Evolutionary conservation across 1,140 invertebrate genomes (phyloP).

Genomic region (Campoletis sonorensis): DNA sequence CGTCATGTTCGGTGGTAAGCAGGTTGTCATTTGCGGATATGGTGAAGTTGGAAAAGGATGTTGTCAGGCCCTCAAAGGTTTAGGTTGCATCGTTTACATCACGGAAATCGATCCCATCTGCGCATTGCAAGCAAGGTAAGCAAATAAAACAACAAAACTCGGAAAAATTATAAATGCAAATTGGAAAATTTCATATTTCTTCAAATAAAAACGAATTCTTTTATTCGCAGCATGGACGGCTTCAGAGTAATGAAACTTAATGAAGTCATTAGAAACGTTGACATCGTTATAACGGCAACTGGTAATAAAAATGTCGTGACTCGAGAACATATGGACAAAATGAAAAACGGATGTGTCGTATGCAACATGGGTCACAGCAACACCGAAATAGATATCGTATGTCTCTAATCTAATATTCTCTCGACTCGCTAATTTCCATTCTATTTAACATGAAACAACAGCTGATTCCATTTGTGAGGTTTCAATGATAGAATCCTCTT

Average conservation of each 20-base stretch:
- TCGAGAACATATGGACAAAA: conserved; percentile 96
- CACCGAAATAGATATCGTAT: conserved; percentile 97
- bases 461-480: no score
- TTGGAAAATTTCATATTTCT: conserved; percentile 5
- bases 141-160: not conserved
- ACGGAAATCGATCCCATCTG: conserved; percentile 99
- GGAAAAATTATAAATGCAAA: conserved; percentile 41
- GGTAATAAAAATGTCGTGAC: conserved; percentile 98
- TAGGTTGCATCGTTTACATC: conserved; percentile 96
- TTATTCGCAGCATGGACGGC: conserved; percentile 91
- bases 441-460: not conserved
- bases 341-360: conserved; percentile 97
- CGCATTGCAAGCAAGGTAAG: conserved; percentile 94
- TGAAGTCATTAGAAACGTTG: conserved; percentile 95
- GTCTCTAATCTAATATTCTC: conserved; percentile 65
- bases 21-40: conserved; percentile 97
- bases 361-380: conserved; percentile 99
- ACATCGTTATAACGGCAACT: conserved; percentile 96
- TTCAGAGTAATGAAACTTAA: conserved; percentile 96
- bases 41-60: conserved; percentile 99
- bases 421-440: no score
- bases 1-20: conserved; percentile 98
- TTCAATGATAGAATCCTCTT: no score
- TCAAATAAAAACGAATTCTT: conserved; percentile 28
- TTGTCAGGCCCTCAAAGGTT: conserved; percentile 94